Conservation (phyloP, 2,113 vertebrate species). For the Felis chaus region DNA sequence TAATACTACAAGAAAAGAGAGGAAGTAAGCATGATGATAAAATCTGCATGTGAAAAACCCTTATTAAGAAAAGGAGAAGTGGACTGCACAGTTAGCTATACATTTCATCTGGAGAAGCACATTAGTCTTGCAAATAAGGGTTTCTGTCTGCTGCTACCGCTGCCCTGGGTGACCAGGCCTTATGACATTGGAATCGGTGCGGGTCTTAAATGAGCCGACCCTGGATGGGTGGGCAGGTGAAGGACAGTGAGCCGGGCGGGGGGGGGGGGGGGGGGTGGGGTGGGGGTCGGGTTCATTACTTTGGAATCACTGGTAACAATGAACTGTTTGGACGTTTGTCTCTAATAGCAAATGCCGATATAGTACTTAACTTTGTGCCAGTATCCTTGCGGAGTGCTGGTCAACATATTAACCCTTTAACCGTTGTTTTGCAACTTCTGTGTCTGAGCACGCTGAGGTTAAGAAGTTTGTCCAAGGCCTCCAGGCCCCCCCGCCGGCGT, state of each 20-base stretch:
- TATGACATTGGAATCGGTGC: neutral
- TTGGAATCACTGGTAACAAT: neutral
- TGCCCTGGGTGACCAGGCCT: neutral
- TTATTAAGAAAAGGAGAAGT: slow-evolving; percentile 13
- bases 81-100: neutral
- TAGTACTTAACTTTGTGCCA: neutral
- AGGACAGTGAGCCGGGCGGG: neutral
- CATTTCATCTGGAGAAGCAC: neutral
- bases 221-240: neutral
- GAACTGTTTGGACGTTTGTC: neutral
- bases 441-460: neutral
- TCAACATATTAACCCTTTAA: neutral
- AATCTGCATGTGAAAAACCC: neutral
- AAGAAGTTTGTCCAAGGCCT: neutral
- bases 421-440: neutral
- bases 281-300: neutral
- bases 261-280: too few relatives aligned
- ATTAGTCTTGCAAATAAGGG: neutral
- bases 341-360: neutral
- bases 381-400: neutral
- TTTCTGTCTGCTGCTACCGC: neutral
- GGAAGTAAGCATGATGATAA: neutral
- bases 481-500: neutral
- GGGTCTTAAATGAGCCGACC: neutral
- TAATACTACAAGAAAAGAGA: slow-evolving; percentile 28